Conservation (phyloP, 35 echinoderm and acorn worm genomes). For the Apostichopus parvimensis region DNA sequence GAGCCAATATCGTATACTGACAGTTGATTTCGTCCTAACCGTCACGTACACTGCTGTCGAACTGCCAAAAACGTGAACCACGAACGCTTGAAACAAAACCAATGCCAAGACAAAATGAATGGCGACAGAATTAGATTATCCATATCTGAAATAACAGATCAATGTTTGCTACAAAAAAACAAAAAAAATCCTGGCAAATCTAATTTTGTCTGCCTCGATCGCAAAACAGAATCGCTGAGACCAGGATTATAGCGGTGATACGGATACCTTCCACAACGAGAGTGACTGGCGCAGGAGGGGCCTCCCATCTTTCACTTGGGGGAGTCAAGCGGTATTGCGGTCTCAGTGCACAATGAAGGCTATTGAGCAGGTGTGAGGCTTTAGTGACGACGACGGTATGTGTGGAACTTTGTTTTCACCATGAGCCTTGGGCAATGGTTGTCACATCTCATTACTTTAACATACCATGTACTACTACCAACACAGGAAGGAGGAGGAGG, state of each 20-base stretch:
- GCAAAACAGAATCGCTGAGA: neutral
- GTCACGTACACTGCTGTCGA: no score
- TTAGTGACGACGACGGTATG: conserved; percentile 16
- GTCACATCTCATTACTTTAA: conserved; percentile 7
- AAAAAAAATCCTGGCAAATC: neutral
- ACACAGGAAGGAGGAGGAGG: neutral
- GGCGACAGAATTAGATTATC: neutral
- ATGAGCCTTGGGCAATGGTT: neutral
- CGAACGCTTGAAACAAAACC: no score
- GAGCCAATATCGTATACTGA: no score
- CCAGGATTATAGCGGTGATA: neutral
- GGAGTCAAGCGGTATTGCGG: neutral
- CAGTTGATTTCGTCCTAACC: no score
- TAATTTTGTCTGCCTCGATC: neutral
- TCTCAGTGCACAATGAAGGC: neutral
- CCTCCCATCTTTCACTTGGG: neutral
- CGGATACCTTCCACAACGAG: neutral
- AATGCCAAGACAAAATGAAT: neutral
- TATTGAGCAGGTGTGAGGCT: conserved; percentile 17
- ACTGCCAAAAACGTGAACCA: no score
- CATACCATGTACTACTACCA: neutral
- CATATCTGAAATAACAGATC: neutral
- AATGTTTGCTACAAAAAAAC: neutral
- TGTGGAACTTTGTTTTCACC: conserved; percentile 21
- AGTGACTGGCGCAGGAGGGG: neutral